Conservation (phyloP, 2,113 vertebrate species). For the Lagenorhynchus albirostris region DNA sequence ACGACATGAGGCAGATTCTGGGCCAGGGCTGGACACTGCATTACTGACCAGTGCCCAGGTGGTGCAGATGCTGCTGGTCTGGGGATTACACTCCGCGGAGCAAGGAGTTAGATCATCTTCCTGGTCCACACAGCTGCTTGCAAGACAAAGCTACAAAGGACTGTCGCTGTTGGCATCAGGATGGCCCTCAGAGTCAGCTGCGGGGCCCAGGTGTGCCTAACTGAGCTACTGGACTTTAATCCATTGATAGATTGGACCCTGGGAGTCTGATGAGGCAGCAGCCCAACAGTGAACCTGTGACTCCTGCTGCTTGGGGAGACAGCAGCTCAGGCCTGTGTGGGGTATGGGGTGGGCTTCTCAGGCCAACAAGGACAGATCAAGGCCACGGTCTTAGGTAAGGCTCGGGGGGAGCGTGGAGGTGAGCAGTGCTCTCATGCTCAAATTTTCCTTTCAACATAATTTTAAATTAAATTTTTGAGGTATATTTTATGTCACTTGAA, state of each 20-base stretch:
- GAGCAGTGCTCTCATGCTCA: background rate
- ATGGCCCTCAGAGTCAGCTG: background rate
- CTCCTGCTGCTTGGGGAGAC: background rate
- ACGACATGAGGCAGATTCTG: background rate
- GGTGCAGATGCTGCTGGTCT: too few species aligned
- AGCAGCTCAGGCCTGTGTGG: fast-evolving
- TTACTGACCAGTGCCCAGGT: background rate
- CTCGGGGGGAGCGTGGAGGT: background rate
- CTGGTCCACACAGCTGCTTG: background rate
- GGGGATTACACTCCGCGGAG: background rate
- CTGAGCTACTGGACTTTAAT: background rate
- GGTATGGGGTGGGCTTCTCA: too few species aligned
- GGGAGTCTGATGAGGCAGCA: background rate
- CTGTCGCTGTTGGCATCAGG: too few species aligned
- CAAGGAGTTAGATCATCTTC: background rate
- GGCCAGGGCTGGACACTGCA: too few species aligned
- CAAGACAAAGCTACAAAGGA: background rate
- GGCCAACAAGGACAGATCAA: fast-evolving
- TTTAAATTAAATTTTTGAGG: background rate
- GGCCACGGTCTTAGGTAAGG: background rate
- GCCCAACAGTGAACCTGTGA: background rate
- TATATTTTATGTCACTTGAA: background rate
- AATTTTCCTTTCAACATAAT: background rate
- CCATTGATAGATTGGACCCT: background rate
- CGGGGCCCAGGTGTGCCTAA: background rate